Base-by-base conservation (phyloP, 2,113 vertebrate genomes). In the Phaethon lepturus region DNA sequence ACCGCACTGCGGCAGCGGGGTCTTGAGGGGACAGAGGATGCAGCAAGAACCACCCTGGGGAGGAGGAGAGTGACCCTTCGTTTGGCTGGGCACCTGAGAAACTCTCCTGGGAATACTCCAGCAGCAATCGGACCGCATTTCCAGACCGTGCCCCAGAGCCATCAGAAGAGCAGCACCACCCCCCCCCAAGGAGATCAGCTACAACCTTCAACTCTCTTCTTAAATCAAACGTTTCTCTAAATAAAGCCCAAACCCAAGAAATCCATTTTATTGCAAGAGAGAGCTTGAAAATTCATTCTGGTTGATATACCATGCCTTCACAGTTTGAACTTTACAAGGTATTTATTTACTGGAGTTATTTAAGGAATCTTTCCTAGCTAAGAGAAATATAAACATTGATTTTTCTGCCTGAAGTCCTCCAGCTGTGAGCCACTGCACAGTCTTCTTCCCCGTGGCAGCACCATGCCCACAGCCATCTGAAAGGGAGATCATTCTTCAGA, bases 381-480 rank as follows among this genome's bases (percentile, higher is more conserved):
- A 82, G 42, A 95, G 87, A 90, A 96, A 87, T 24, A 75, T 10
- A 95, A 97, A 96, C 88, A 93, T 69, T 88, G 96, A 92, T 96
- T 96, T 96, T 95, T 90, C 74, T 92, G 90, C 87, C 74, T 88
- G 40, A 75, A 88, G 85, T 85, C 84, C 87, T 68, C 47, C 69
- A 85, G 77, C 77, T 76, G 72, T 18, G 67, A 94, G 72, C n/a
- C 53, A 28, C 73, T 14, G 19, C 11, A 26, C 35, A 29, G 50
- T 20, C 40, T 45, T 56, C 55, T 67, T 63, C 49, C 31, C 6
- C 2, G 10, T 7, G 23, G 81, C 81, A 93, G 73, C 67, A 38
- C 67, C 35, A 2, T 20, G 75, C 45, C 31, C 76, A 58, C 8
- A 47, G 25, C 10, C 2, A 3, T 7, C 86, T 69, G 77, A 74